Percentiles rank a stretch among this genome's conserved stretches.
Conservation (phyloP, 2,797 vertebrate genomes). For the Lepus oiostolus region DNA sequence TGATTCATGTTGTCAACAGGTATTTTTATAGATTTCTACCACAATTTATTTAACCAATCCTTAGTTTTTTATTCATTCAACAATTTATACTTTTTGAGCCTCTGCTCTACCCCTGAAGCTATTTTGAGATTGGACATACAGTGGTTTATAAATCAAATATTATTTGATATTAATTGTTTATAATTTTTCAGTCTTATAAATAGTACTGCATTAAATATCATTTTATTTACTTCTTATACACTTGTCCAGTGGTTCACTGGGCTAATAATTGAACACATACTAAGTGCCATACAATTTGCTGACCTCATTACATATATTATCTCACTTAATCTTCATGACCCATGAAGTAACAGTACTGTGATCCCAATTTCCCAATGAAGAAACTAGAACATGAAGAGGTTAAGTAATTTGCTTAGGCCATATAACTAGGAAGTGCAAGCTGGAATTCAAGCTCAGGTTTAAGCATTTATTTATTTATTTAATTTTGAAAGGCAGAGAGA, state of each 20-base stretch:
- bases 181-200: conserved; percentile 36
- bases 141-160: conserved; percentile 22
- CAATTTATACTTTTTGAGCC: conserved; percentile 26
- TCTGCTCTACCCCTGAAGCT: conserved; percentile 7
- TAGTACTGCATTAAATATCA: neutral
- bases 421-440: neutral
- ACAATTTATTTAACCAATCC: conserved; percentile 25
- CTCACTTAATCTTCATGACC: conserved; percentile 8
- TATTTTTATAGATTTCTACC: conserved; percentile 49
- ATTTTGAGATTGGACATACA: neutral
- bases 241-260: neutral
- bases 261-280: neutral
- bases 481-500: too few relatives aligned
- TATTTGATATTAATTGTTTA: neutral
- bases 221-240: neutral
- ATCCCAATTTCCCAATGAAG: conserved; percentile 35
- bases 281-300: neutral
- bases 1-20: neutral
- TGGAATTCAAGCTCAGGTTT: neutral
- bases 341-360: neutral
- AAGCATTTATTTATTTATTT: too few relatives aligned
- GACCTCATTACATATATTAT: neutral
- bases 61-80: conserved; percentile 47
- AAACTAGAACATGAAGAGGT: neutral
- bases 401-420: conserved; percentile 3